Base-by-base conservation (phyloP, 2,888 invertebrate genomes). In the Phortica magna region DNA sequence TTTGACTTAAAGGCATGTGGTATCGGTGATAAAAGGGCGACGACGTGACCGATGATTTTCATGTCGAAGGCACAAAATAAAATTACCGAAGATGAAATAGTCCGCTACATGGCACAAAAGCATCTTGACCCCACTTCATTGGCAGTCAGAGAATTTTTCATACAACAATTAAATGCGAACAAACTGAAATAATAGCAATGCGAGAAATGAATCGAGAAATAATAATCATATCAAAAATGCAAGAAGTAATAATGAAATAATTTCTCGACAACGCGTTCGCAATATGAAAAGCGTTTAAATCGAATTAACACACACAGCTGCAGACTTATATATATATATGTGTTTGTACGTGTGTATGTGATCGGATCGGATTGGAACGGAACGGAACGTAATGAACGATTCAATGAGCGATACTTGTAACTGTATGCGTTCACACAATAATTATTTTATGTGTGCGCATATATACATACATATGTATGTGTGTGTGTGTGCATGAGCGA, bases 401-500 rank as follows among this genome's bases (percentile, higher is more conserved):
- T 31, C 31, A 31, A 31, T 31, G 31, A 31, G 31, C 31, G 31
- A 31, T 31, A 31, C 31, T 31, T 31, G 31, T 31, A 31, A 31
- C 31, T 31, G 31, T 31, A 31, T 31, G 31, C 31, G 31, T 31
- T 31, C 31, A 31, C 31, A 31, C 31, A 31, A 31, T 31, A 4
- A 31, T 31, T 31, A 1, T 31, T 31, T 2, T 31, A 31, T 31
- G 3, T 31, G 31, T 31, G 19, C 19, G 61, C 19, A 61, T 19
- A 19, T 31, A 4, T 17, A 31, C 19, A 31, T 17, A n/a, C 42
- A 48, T 14, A 70, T 70, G 43, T 43, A 17, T 17, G 43, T 39
- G 22, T 77, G 67, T 71, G n/a, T 61, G 61, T 59, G 42, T 70
- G 70, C 70, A 55, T 77, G 76, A 77, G 80, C 83, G 84, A 85